Evolutionary conservation across 2,113 vertebrate species (phyloP), one percentile per base, ranked within the genome.

Genomic region (Odontesthes bonariensis): DNA sequence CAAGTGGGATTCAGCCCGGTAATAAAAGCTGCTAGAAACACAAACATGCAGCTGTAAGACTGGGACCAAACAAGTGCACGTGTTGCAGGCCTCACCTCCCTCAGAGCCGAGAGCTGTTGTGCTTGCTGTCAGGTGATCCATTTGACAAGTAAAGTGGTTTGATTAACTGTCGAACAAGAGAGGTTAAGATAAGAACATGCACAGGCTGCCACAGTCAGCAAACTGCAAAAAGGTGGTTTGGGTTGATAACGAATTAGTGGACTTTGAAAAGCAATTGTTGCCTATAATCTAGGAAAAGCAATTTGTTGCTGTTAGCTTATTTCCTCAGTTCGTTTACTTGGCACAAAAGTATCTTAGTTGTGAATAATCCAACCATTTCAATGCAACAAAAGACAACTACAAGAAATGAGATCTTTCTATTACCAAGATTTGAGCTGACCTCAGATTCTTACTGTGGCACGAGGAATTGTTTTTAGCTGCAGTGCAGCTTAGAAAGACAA

Each of bases 1-100:
- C 94, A 95, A 87, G 95, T 95, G 22, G 81, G 93, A 64, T 95
- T 93, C 94, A 96, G 88, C 38, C 92, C 93, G 31, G 94, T 96
- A 79, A 83, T 75, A 81, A 79, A 73, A 82, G 69, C 78, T 42
- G 57, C 73, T 58, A 67, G 58, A 79, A 85, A 86, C 62, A 65
- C 73, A 86, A 86, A 87, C 81, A 86, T 54, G 14, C 57, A 70
- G 72, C 80, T 69, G 77, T 65, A 65, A 77, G 54, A 27, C 79
- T 12, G 56, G 20, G 75, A 60, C 63, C 67, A 22, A 64, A 74
- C 69, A 55, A 57, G 55, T 10, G 3, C 57, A 31, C 17, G 6
- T 12, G 6, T 14, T 38, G 20, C 47, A 31, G 22, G 63, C 67
- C 33, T 35, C 46, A 49, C 54, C 38, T 33, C 46, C 59, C 49